Base-by-base conservation (phyloP, 2,797 vertebrate species). In the Sebastes hopkinsi region DNA sequence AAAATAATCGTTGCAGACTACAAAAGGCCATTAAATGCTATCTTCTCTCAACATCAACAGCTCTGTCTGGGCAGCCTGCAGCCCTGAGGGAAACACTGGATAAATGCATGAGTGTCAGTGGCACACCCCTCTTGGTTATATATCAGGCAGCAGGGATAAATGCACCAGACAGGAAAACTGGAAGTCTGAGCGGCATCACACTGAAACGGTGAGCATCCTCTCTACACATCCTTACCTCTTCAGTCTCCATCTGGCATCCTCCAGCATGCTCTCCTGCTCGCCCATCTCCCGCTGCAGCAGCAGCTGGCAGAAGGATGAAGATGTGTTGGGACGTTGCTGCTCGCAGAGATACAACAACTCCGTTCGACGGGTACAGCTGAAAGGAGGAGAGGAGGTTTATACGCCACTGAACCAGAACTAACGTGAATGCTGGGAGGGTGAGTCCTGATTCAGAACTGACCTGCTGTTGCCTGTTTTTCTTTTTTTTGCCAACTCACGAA, bases 191-290 rank as follows among this genome's bases (percentile, higher is more conserved):
- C 42, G 29, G 52, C 23, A 67, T 74, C 62, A 67, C 59, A 75
- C 60, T 67, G 36, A 75, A 71, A 8, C 76, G 46, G 34, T 34
- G 58, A 32, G 11, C 71, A 64, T 34, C 27, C 20, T 65, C 20
- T 65, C 30, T 34, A 34, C 70, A 27, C 67, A 64, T 22, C 65
- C 91, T 93, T 87, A 96, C 95, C 95, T 95, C 81, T 81, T 79
- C 87, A 74, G 90, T 82, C 89, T 93, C 95, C 95, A 96, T 95
- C 88, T 89, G 90, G 81, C 92, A 88, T 94, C 92, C 82, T 77
- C 80, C 83, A 78, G 72, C 87, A 81, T 75, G 79, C 79, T 89
- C 69, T 55, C 74, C 72, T 72, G 74, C 66, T 85, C 87, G 75
- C 56, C 75, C 86, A 79, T 87, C 77, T 77, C 86, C 86, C 90